Percentiles rank a stretch among this genome's conserved stretches.
Evolutionary conservation across 2,113 vertebrate species (phyloP).

Genomic region (Promerops cafer): DNA sequence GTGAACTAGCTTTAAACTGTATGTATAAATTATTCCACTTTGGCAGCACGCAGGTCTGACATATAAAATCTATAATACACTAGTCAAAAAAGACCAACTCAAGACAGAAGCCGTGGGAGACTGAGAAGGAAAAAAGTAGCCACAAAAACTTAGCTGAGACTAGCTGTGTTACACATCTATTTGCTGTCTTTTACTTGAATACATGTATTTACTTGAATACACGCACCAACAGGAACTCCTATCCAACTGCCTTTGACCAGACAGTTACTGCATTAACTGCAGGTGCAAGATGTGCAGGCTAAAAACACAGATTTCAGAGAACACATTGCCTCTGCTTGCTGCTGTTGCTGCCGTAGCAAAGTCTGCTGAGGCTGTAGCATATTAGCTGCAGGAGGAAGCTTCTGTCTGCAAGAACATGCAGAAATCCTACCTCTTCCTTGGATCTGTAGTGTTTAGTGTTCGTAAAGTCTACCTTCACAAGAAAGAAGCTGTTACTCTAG

Average conservation of each 20-base stretch:
- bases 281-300: not conserved
- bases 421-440: not conserved
- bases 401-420: accelerated
- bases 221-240: not conserved
- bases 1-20: not conserved
- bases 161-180: not conserved
- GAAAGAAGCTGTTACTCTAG: not conserved
- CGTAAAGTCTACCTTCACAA: not conserved
- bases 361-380: not conserved
- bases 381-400: not conserved
- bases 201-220: accelerated
- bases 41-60: not conserved
- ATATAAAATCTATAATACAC: not conserved
- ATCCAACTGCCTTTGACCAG: not conserved
- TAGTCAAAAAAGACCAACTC: not conserved
- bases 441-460: not conserved
- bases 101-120: not conserved
- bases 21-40: not conserved
- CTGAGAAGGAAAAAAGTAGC: not conserved
- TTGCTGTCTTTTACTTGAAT: not conserved
- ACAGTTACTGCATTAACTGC: not conserved
- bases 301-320: not conserved
- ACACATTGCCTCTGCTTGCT: accelerated
- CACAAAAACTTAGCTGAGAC: not conserved
- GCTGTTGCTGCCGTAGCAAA: not conserved